Evolutionary conservation across 2,888 invertebrate species (phyloP).

Genomic region (Reticulitermes lucifugus): DNA sequence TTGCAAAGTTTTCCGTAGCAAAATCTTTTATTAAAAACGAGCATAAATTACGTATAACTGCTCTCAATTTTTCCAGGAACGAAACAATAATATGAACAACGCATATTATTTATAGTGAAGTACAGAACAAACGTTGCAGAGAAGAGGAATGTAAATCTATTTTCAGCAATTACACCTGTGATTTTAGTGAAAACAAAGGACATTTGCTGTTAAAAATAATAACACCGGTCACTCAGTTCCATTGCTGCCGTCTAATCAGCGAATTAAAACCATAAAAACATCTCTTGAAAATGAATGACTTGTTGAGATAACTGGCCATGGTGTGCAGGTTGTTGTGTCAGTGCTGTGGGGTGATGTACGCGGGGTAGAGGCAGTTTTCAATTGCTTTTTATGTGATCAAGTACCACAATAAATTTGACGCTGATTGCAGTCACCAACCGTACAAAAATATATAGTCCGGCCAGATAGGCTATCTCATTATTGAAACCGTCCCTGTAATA

Average conservation of each 20-base stretch:
- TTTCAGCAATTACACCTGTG: slow-evolving; percentile 37
- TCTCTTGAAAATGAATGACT: slow-evolving; percentile 41
- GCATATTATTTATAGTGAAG: background rate
- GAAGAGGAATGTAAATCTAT: background rate
- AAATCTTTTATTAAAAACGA: background rate
- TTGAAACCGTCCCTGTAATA: slow-evolving; percentile 33
- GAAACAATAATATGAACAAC: slow-evolving; percentile 28
- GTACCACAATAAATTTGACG: slow-evolving; percentile 49
- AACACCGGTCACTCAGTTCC: slow-evolving; percentile 30
- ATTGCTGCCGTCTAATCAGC: slow-evolving; percentile 40
- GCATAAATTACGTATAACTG: slow-evolving; percentile 20
- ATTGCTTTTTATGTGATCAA: slow-evolving; percentile 50
- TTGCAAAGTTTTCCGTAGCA: background rate
- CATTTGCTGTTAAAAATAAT: slow-evolving; percentile 35
- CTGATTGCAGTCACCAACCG: slow-evolving; percentile 41
- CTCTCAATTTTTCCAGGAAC: background rate
- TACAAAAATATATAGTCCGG: slow-evolving; percentile 36
- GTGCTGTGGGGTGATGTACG: slow-evolving; percentile 2
- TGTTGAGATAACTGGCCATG: slow-evolving; percentile 19
- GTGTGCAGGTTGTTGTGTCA: slow-evolving; percentile 37
- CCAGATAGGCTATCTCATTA: slow-evolving; percentile 39
- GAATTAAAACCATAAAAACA: slow-evolving; percentile 42
- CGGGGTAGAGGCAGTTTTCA: slow-evolving; percentile 38
- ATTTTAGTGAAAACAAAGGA: slow-evolving; percentile 30
- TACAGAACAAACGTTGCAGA: too few relatives aligned